Evolutionary conservation across 2,888 invertebrate genomes (phyloP).

Genomic region (Rapana venosa): DNA sequence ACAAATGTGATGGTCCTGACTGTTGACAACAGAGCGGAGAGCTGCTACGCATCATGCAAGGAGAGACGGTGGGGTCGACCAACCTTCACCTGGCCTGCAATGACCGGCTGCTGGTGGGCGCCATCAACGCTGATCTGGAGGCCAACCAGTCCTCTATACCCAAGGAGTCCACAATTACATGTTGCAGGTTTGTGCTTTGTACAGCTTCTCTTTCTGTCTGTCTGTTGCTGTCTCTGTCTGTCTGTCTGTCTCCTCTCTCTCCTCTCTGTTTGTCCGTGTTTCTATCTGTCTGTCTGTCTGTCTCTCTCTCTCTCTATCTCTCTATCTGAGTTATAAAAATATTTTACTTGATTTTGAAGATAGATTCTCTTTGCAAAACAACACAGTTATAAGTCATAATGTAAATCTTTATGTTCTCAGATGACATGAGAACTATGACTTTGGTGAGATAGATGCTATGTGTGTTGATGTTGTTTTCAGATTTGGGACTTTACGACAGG

Average conservation of each 20-base stretch:
- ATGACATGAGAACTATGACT: neutral
- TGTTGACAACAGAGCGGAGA: constrained; percentile 74
- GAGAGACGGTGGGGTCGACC: constrained; percentile 76
- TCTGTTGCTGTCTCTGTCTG: neutral
- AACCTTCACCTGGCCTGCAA: constrained; percentile 77
- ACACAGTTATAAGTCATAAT: too few relatives aligned
- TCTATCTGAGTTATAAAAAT: neutral
- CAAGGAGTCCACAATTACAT: constrained; percentile 74
- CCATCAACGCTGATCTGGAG: constrained; percentile 76
- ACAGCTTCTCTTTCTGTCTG: neutral
- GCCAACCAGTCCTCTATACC: constrained; percentile 70
- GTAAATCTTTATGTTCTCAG: too few relatives aligned
- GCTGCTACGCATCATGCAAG: constrained; percentile 76
- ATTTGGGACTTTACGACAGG: constrained; percentile 78
- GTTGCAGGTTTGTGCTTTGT: constrained; percentile 71
- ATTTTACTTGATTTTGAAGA: too few relatives aligned
- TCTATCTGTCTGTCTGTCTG: neutral
- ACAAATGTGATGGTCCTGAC: too few relatives aligned
- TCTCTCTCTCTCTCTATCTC: neutral
- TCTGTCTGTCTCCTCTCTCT: neutral
- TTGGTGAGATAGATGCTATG: neutral
- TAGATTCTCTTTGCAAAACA: too few relatives aligned
- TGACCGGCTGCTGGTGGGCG: constrained; percentile 77
- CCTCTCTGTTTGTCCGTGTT: neutral
- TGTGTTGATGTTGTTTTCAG: constrained; percentile 58